Base-by-base conservation (phyloP, 2,888 invertebrate genomes). In the Hipparchia sbordonii region DNA sequence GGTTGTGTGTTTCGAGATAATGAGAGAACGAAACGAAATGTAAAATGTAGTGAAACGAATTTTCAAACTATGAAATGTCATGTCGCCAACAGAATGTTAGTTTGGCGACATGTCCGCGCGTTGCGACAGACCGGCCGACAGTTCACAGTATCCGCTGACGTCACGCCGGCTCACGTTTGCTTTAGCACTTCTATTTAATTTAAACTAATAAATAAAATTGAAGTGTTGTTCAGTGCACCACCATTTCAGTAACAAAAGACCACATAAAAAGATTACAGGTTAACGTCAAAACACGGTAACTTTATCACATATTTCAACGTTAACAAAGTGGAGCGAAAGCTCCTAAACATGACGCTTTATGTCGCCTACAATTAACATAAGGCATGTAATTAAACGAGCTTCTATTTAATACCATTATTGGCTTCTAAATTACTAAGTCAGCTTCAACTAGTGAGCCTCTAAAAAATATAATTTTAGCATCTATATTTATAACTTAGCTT, bases 311-410 rank as follows among this genome's bases (percentile, higher is more conserved):
- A 52, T 66, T 57, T 56, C 10, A 54, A 46, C 9, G 67, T 10
- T 23, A 54, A 46, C 61, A 48, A 48, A 70, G 54, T 13, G 13
- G 33, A 46, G 46, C 52, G 54, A 62, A 45, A 72, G 67, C 61
- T 67, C 54, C 7, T 56, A 67, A 60, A 72, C 13, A 33, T 46
- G 45, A 62, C 12, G 56, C 51, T 68, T 73, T 60, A 72, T 63
- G 70, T 57, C 65, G 61, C 61, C 54, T 46, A 62, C 13, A 45
- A 72, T 74, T 71, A 71, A 67, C 73, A 71, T 74, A 72, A 71
- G n/a, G n/a, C n/a, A n/a, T n/a, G n/a, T n/a, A n/a, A n/a, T n/a
- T n/a, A n/a, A n/a, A n/a, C n/a, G n/a, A n/a, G n/a, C n/a, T n/a
- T n/a, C n/a, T n/a, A n/a, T n/a, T n/a, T n/a, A n/a, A n/a, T n/a